These are phyloP conservation scores for Metopolophium dirhodum DNA, from an alignment of 1,140 invertebrate genomes.

Conservation along the genomic window DNA sequence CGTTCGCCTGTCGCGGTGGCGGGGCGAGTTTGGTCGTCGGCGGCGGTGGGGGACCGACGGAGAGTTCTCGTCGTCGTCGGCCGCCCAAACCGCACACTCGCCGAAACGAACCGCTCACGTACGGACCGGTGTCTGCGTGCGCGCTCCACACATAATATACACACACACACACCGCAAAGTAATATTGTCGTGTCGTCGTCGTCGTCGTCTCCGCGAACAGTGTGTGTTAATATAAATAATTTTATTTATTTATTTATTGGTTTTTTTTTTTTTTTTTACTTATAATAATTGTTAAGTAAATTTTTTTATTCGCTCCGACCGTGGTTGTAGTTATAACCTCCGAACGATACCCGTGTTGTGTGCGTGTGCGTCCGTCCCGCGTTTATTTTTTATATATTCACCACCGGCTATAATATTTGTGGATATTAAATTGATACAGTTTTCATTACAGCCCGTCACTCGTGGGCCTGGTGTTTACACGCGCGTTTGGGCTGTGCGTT, in stretches of 20 bases:
- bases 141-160: not conserved
- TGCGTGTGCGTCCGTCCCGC: constrained; percentile 11
- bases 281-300: not conserved
- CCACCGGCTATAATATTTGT: not conserved
- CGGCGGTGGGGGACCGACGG: not conserved
- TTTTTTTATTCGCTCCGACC: not conserved
- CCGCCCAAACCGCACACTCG: constrained; percentile 53
- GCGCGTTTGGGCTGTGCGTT: not conserved
- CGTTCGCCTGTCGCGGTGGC: not conserved
- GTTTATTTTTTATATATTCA: not conserved
- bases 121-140: constrained; percentile 48
- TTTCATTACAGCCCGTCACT: not conserved
- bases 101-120: constrained; percentile 56
- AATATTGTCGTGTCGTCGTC: not conserved
- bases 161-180: not conserved
- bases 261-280: not conserved
- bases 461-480: not conserved
- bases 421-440: not conserved
- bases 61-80: constrained; percentile 42
- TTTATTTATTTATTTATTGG: not conserved
- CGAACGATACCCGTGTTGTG: not conserved
- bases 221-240: not conserved
- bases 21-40: not conserved
- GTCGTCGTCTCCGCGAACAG: not conserved
- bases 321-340: not conserved